Base-by-base conservation (phyloP, 2,113 vertebrate genomes). In the Ptyas mucosa region DNA sequence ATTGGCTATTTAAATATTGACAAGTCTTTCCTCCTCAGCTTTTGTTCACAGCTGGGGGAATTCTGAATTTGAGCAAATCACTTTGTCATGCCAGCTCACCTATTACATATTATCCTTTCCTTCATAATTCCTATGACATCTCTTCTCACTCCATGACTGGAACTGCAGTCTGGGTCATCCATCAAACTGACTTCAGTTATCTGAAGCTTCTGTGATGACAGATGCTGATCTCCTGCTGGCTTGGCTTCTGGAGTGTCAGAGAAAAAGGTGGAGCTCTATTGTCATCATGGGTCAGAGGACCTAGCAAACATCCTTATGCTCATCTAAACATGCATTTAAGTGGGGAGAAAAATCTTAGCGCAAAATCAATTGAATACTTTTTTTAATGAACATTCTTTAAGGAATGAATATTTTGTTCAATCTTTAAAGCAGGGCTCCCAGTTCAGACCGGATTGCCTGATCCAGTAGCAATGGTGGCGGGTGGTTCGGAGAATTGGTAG, bases 81-180 rank as follows among this genome's bases (percentile, higher is more conserved):
- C 94, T 92, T 57, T 96, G 93, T 94, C 96, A 90, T 5, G 34
- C 92, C 91, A 0, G 53, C 24, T 90, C n/a, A 0, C 52, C 64
- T 92, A 53, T 69, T 53, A 81, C 75, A 11, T 20, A 1, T 81
- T 85, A 11, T 89, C 89, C 89, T 87, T 94, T 87, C 93, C 39
- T 24, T 90, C 93, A 91, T 90, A 75, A 96, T 96, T 96, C 92
- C 91, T 85, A 34, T 0, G 46, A 51, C 88, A 93, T 91, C 64
- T 94, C 93, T 46, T 93, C 93, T 94, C 96, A 94, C 88, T 51
- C 85, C 58, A 43, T 86, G 95, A 92, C 2, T 3, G 69, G 93
- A 92, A 90, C 3, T 94, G 90, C 26, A 53, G 93, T 94, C 93
- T 51, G 90, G 95, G 94, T 92, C 95, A 95, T 97, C 95, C 94